Percentiles rank a stretch among this genome's conserved stretches.
phyloP scores from a whole-genome alignment of 2,888 invertebrate species.

The Physocephala rufipes region DNA sequence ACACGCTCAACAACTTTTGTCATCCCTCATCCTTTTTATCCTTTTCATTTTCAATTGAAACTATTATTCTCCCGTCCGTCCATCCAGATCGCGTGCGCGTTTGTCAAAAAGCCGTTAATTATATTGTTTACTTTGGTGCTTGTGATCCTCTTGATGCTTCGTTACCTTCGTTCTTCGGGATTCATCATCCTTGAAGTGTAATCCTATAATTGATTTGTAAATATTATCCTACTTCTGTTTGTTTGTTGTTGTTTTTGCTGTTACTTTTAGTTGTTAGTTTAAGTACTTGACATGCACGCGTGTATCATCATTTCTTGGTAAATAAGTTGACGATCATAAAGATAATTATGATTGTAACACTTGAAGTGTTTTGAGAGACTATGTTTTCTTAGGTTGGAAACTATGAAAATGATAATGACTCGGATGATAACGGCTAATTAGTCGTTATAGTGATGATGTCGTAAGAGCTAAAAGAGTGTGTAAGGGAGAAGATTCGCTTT shows the following conservation, averaged over 20 bases:
- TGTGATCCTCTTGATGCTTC: slow-evolving; percentile 36
- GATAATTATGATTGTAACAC: no score
- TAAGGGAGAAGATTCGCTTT: background rate
- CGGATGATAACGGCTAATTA: background rate
- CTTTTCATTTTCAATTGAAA: background rate
- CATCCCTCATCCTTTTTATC: background rate
- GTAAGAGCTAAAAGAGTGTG: no score
- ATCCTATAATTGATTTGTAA: slow-evolving; percentile 29
- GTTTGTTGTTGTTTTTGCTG: slow-evolving; percentile 11
- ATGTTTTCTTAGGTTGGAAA: background rate
- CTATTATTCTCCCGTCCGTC: background rate
- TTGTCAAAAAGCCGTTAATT: slow-evolving; percentile 57
- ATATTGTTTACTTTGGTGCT: slow-evolving; percentile 43
- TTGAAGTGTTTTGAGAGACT: slow-evolving; percentile 17
- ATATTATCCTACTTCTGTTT: background rate
- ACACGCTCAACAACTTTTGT: background rate
- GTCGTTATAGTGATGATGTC: no score
- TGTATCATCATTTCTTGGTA: slow-evolving; percentile 12
- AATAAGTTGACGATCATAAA: slow-evolving; percentile 30
- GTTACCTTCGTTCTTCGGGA: slow-evolving; percentile 14
- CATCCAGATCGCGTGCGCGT: background rate
- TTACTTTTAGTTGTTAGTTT: background rate
- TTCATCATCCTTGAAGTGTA: background rate
- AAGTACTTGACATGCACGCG: background rate
- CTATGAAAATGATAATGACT: no score